Conservation (phyloP, 2,797 vertebrate species). For the Epinephelus awoara region DNA sequence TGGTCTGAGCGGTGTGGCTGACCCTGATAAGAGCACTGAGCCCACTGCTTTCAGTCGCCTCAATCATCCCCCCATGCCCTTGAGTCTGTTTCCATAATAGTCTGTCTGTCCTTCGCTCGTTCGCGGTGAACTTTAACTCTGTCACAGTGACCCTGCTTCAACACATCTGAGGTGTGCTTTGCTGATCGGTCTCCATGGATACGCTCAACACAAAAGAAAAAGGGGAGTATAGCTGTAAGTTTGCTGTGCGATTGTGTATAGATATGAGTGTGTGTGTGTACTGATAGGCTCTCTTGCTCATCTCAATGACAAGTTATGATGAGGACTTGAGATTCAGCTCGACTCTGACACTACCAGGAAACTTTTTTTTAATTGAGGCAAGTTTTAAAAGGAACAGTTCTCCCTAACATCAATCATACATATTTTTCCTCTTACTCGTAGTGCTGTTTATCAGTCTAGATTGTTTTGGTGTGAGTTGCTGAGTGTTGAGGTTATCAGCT, state of each 20-base stretch:
- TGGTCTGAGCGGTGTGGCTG: constrained; percentile 71
- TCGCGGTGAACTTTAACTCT: constrained; percentile 56
- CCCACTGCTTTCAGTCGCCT: constrained; percentile 56
- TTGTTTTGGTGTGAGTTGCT: too few species aligned
- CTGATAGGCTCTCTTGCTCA: constrained; percentile 16
- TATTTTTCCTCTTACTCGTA: not conserved
- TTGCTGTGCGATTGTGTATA: constrained; percentile 20
- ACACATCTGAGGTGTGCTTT: constrained; percentile 54
- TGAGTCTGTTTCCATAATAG: constrained; percentile 57
- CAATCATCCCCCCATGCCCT: constrained; percentile 66
- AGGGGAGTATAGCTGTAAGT: not conserved
- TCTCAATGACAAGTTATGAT: constrained; percentile 24
- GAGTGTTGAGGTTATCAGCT: too few species aligned
- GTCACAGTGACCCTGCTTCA: constrained; percentile 60
- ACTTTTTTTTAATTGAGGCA: not conserved
- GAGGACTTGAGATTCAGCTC: constrained; percentile 22
- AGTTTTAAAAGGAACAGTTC: too few species aligned
- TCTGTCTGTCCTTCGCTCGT: constrained; percentile 57
- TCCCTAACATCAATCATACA: too few species aligned
- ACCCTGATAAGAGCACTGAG: constrained; percentile 77
- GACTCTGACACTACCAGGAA: constrained; percentile 1
- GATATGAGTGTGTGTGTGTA: constrained; percentile 20
- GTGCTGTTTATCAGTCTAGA: too few species aligned
- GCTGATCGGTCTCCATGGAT: constrained; percentile 38
- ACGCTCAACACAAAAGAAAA: constrained; percentile 3